Conservation (phyloP, 2,888 invertebrate genomes). For the Latrodectus elegans region DNA sequence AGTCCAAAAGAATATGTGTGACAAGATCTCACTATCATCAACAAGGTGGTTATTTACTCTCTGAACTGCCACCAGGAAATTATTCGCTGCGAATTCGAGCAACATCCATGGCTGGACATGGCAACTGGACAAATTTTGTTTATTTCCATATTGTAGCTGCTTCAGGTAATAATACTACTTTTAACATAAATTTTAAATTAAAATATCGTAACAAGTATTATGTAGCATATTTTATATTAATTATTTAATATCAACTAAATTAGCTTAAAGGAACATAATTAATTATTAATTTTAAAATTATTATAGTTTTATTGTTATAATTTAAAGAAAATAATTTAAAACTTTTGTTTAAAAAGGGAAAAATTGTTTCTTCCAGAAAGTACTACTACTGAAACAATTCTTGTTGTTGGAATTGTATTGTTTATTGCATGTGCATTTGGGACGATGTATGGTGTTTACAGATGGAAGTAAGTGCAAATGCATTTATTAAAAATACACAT, state of each 20-base stretch:
- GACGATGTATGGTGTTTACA: conserved; percentile 41
- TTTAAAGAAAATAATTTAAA: too few species aligned
- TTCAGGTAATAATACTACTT: conserved; percentile 25
- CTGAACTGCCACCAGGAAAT: conserved; percentile 69
- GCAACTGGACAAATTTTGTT: conserved; percentile 71
- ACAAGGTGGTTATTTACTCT: conserved; percentile 61
- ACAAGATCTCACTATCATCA: conserved; percentile 77
- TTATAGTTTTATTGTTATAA: too few species aligned
- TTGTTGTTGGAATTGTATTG: conserved; percentile 29
- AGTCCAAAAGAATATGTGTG: conserved; percentile 78
- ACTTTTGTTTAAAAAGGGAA: too few species aligned
- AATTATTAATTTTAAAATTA: too few species aligned
- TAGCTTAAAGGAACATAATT: too few species aligned
- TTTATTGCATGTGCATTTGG: conserved; percentile 27
- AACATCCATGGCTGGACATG: conserved; percentile 83
- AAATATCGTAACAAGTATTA: too few species aligned
- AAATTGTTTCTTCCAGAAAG: conserved; percentile 23
- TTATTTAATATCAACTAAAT: too few species aligned
- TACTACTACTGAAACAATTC: conserved; percentile 13
- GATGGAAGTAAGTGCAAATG: conserved; percentile 36
- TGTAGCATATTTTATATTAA: too few species aligned
- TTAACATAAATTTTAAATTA: too few species aligned
- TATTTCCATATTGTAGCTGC: conserved; percentile 69
- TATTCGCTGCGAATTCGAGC: conserved; percentile 85
- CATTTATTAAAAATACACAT: background rate